These are phyloP conservation scores for Alexandromys oeconomus DNA, from an alignment of 2,797 vertebrate genomes.

Conservation along the genomic window DNA sequence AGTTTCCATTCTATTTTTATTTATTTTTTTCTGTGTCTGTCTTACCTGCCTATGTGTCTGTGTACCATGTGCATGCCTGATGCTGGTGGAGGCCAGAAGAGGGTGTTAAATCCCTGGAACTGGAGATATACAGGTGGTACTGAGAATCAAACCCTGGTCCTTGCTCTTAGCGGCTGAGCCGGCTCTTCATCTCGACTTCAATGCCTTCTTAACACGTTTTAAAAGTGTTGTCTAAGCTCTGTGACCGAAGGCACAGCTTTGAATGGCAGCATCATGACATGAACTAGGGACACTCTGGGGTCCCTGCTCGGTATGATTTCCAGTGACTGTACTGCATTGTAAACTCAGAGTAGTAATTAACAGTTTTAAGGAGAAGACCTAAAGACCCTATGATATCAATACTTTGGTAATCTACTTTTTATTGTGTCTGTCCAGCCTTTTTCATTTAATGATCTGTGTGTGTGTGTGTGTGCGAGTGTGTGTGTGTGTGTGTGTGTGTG, in stretches of 20 bases:
- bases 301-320: not conserved
- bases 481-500: not conserved
- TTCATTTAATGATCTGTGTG: not conserved
- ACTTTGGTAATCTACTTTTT: conserved; percentile 26
- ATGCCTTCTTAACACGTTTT: not conserved
- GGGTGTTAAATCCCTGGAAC: not conserved
- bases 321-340: not conserved
- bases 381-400: not conserved
- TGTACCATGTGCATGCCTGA: not conserved
- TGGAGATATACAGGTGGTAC: not conserved
- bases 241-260: conserved; percentile 8
- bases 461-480: not conserved
- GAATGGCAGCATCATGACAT: conserved; percentile 3
- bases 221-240: not conserved
- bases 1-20: not conserved
- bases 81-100: not conserved
- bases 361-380: not conserved
- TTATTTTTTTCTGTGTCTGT: not conserved
- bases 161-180: not conserved
- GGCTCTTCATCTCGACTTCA: not conserved
- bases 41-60: not conserved
- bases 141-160: not conserved
- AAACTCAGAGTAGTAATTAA: conserved; percentile 25
- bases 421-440: not conserved
- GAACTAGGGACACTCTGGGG: not conserved